Base-by-base conservation (phyloP, 2,888 invertebrate species). In the Agrotis ipsilon region DNA sequence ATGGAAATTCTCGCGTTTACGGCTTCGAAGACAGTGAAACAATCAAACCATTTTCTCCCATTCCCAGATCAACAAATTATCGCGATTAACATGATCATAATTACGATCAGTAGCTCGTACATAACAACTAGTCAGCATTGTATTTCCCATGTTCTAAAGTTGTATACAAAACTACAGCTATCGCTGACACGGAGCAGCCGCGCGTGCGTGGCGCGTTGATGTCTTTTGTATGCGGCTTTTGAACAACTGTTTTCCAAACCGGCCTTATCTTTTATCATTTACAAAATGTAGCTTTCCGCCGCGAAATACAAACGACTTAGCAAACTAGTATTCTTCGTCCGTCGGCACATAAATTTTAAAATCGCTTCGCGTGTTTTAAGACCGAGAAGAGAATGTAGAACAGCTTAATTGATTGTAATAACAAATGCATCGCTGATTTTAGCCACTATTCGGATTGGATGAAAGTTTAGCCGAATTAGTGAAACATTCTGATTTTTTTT, bases 221-320 rank as follows among this genome's bases (percentile, higher is more conserved):
- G 88, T 95, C 95, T 95, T 95, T 94, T 94, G 90, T 94, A 93
- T 85, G 86, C 76, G 75, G 76, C 81, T 84, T 86, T 89, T 87
- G 81, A 81, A 76, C 68, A 87, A 75, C 73, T 85, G 86, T 85
- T 87, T 85, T 78, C 84, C 81, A 74, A 88, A 61, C 27, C 66
- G 43, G 32, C 11, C 85, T 90, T 90, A 91, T 90, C 90, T 87
- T 77, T 73, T 81, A 88, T 89, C 81, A 68, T 62, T 75, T 62
- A 84, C 79, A 81, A 82, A 82, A 77, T 70, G 58, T 65, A 75
- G 60, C 73, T 77, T 82, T 76, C 73, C 64, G 66, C 69, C 66
- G 73, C 61, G 52, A 76, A 82, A 76, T 79, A 59, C 66, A 13
- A 73, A 75, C 63, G 60, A 78, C 62, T 81, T 65, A 66, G 73